Conservation (phyloP, 2,113 vertebrate genomes). For the Zosterops lateralis region DNA sequence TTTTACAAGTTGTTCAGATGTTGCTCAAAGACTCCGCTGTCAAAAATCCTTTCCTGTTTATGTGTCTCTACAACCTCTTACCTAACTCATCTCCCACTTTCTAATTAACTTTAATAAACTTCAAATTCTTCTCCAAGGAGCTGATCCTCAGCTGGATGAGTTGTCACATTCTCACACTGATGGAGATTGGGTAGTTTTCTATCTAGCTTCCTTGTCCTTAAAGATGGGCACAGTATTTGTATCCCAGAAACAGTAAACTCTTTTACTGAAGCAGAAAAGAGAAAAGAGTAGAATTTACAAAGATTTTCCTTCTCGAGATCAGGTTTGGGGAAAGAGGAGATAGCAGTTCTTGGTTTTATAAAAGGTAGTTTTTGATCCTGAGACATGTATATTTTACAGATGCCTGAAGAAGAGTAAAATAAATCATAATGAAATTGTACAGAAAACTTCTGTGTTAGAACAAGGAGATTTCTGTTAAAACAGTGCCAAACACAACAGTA, state of each 20-base stretch:
- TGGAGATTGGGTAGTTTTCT: background rate
- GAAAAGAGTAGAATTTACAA: background rate
- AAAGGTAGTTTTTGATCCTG: background rate
- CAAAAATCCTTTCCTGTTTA: background rate
- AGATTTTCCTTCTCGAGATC: background rate
- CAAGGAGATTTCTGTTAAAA: background rate
- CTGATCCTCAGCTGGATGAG: background rate
- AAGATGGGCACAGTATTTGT: background rate
- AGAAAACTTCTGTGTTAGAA: background rate
- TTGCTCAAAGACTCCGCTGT: background rate
- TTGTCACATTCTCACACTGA: background rate
- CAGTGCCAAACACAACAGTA: background rate
- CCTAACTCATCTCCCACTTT: background rate
- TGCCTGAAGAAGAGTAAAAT: background rate
- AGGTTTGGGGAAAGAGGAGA: background rate
- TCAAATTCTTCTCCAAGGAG: background rate
- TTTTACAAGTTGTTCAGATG: background rate
- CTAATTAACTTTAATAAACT: background rate
- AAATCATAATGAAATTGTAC: rapidly evolving
- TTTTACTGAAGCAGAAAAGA: background rate
- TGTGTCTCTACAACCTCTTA: background rate
- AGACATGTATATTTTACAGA: background rate
- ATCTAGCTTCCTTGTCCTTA: background rate
- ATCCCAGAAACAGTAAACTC: background rate
- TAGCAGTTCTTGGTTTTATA: background rate